A percentile compares a stretch with the other conserved stretches of the same genome.
phyloP scores from a whole-genome alignment of 2,113 vertebrate species.

The Prinia subflava region DNA sequence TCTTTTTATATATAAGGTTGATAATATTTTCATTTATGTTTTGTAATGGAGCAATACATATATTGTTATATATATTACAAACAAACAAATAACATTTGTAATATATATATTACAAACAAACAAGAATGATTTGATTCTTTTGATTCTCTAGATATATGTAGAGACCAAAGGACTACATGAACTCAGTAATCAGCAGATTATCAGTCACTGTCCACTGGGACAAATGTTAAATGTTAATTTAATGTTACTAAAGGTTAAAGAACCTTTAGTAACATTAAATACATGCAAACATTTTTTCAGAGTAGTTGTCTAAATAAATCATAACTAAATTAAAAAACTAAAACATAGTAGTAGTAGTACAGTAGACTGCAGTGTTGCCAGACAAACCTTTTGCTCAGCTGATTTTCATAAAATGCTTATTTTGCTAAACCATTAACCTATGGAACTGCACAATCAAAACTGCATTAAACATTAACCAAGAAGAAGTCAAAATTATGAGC shows the following conservation, averaged over 20 bases:
- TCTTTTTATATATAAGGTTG: neutral
- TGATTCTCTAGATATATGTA: neutral
- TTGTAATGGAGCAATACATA: neutral
- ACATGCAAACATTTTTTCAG: neutral
- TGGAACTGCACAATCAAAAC: neutral
- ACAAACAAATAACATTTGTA: neutral
- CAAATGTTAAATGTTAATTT: too few species aligned
- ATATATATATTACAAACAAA: neutral
- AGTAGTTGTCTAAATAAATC: neutral
- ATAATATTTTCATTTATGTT: neutral
- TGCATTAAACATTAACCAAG: fast-evolving
- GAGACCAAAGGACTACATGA: neutral
- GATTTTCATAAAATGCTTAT: neutral
- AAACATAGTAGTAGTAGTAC: neutral
- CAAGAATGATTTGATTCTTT: fast-evolving
- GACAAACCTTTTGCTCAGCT: neutral
- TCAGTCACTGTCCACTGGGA: neutral
- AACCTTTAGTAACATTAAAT: neutral
- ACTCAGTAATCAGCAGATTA: neutral
- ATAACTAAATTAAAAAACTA: neutral
- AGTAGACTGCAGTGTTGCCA: neutral
- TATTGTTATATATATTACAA: neutral
- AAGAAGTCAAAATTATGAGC: neutral
- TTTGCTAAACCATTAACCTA: neutral
- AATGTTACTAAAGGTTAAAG: neutral